Evolutionary conservation across 1,140 invertebrate species (phyloP), one percentile per base, ranked within the genome.

Genomic region (Sarcophaga peregrina): DNA sequence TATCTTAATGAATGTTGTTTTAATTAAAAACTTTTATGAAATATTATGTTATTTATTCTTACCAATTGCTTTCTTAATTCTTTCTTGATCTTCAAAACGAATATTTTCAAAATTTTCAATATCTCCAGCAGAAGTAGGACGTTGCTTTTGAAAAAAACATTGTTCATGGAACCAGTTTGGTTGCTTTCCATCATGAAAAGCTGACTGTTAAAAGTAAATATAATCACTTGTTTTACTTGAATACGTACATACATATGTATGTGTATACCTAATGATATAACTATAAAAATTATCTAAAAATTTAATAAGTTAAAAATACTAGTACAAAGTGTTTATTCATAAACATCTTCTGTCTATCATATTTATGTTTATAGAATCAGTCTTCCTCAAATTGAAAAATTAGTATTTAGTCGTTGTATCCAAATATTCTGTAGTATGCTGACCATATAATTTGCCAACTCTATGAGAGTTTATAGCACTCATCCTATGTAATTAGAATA

Each of bases 131-230:
- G 92, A 92, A 84, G 93, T 92, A 9, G 96, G 95, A 15, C 94
- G 93, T 86, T 95, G 95, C 89, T 95, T 97, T 82, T 91, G 87
- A 87, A 98, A 99, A 90, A 99, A 99, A 89, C 98, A 99, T 4
- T 92, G 91, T 82, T 93, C 92, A 91, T 99, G 98, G 90, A 95
- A 96, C 98, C 98, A 99, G 84, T 95, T 94, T 3, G 96, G 92
- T 83, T 95, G 92, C 91, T 96, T 98, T 7, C 97, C 97, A 94
- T 99, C 98, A 92, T 96, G 96, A 86, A 95, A 93, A 10, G 95
- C 94, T 48, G 96, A 98, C 96, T 98, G 87, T 82, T 93, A 92
- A 86, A 88, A 84, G 93, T 91, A 85, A 62, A 83, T 72, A 8
- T 84, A 78, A 0, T 45, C 62, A 83, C 20, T 9, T 84, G 82